Evolutionary conservation across 1,140 invertebrate species (phyloP), one percentile per base, ranked within the genome.

Genomic region (Manduca sexta): DNA sequence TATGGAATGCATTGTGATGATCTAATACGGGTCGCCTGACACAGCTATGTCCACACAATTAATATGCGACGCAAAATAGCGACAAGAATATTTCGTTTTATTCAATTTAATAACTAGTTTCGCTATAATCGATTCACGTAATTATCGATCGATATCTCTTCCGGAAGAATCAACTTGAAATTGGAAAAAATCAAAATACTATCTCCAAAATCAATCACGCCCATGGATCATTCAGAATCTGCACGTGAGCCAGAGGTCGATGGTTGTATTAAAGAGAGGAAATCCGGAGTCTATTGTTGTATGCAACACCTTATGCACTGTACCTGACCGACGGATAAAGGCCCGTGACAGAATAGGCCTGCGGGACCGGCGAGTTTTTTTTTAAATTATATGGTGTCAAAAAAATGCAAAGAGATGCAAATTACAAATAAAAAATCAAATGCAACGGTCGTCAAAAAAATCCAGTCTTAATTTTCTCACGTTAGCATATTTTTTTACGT

Each of bases 171-270:
- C 43, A 29, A 66, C 69, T 72, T 54, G 62, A 74, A 62, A 5
- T 8, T 3, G 21, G 21, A 26, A 26, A 26, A 2, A 26, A 26
- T 26, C 0, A 26, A 26, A 26, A 26, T 26, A 54, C 49, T 81
- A 84, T 84, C 77, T 81, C 66, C 51, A 68, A 77, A 80, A 84
- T 83, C 82, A 65, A 85, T 85, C 76, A 84, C 82, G 77, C 82
- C 82, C 66, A 72, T 70, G 70, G 66, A 56, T 66, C 70, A 79
- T 82, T 75, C 67, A 69, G 55, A 73, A 77, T 79, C 77, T 74
- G 75, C 82, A 85, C 82, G 82, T 85, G 82, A 85, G 74, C 41
- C 65, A 73, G 70, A 76, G 72, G 68, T 75, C 65, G 75, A 61
- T 68, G 49, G 70, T 78, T 69, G 72, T 73, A 81, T 83, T 83